Evolutionary conservation across 2,888 invertebrate species (phyloP).

Genomic region (Dyspetes luteomarginatus): DNA sequence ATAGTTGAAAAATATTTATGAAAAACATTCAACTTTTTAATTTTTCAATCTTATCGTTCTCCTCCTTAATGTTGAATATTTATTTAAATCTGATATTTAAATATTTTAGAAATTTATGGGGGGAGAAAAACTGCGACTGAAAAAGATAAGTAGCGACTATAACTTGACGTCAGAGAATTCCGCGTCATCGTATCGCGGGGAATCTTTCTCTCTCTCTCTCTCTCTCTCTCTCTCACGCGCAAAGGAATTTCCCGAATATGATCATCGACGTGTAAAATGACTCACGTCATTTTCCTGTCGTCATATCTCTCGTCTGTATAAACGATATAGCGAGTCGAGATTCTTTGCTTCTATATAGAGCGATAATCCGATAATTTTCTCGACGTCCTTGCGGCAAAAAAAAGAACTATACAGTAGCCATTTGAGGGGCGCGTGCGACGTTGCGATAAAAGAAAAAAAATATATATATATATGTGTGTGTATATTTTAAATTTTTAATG

Average conservation of each 20-base stretch:
- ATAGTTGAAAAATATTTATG: too few species aligned
- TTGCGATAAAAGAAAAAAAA: too few species aligned
- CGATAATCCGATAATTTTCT: slow-evolving; percentile 53
- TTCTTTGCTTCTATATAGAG: slow-evolving; percentile 19
- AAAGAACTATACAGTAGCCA: slow-evolving; percentile 1
- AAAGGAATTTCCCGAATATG: slow-evolving; percentile 28
- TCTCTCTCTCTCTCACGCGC: too few species aligned
- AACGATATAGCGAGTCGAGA: slow-evolving; percentile 16
- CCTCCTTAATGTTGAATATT: too few species aligned
- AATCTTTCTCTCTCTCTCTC: too few species aligned
- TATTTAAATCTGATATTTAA: too few species aligned
- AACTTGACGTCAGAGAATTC: not conserved
- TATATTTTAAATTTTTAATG: too few species aligned
- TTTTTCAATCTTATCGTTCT: too few species aligned
- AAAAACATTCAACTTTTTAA: too few species aligned
- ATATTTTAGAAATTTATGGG: not conserved
- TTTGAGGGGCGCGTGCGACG: too few species aligned
- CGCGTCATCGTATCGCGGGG: slow-evolving; percentile 16
- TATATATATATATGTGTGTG: not conserved
- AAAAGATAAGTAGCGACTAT: not conserved
- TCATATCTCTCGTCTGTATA: slow-evolving; percentile 20
- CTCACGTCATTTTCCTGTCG: slow-evolving; percentile 35
- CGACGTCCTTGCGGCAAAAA: slow-evolving; percentile 41
- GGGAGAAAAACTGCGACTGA: not conserved
- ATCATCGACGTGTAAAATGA: slow-evolving; percentile 13